phyloP scores from a whole-genome alignment of 1,140 invertebrate species.

The Formica selysi region DNA sequence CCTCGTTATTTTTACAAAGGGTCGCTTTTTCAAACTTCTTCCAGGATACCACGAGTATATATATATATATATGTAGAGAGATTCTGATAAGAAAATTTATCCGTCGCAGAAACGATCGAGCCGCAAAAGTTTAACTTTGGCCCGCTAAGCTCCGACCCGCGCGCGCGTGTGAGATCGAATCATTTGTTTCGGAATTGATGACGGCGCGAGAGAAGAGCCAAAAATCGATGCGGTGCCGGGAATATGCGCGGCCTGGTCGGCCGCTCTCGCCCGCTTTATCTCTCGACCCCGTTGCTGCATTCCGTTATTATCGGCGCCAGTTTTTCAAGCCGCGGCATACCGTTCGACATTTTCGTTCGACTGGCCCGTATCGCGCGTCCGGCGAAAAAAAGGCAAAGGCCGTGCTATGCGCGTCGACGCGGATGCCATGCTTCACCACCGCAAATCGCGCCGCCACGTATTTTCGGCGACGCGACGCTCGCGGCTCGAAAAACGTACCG shows the following conservation, averaged over 20 bases:
- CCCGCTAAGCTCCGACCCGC: neutral
- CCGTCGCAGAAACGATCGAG: neutral
- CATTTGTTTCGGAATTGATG: conserved; percentile 62
- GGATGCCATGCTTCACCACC: conserved; percentile 33
- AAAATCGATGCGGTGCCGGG: conserved; percentile 54
- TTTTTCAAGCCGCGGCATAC: conserved; percentile 68
- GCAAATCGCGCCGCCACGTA: conserved; percentile 47
- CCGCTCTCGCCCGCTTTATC: conserved; percentile 65
- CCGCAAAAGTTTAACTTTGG: conserved; percentile 13
- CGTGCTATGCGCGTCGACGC: conserved; percentile 39
- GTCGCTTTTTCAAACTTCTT: conserved; percentile 21
- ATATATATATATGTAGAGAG: neutral
- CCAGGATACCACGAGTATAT: neutral
- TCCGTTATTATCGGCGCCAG: conserved; percentile 71
- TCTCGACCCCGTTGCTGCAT: conserved; percentile 60
- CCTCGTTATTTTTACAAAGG: conserved; percentile 35
- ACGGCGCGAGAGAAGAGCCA: conserved; percentile 29
- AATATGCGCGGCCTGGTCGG: conserved; percentile 48
- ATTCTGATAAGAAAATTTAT: conserved; percentile 44
- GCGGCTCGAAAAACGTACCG: conserved; percentile 29
- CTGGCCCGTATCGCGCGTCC: conserved; percentile 54
- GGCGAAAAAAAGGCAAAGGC: conserved; percentile 59
- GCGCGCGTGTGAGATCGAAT: conserved; percentile 20
- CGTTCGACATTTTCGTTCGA: conserved; percentile 63
- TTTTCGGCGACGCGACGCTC: conserved; percentile 11